Conservation (phyloP, 2,113 vertebrate species). For the Microtus oregoni region DNA sequence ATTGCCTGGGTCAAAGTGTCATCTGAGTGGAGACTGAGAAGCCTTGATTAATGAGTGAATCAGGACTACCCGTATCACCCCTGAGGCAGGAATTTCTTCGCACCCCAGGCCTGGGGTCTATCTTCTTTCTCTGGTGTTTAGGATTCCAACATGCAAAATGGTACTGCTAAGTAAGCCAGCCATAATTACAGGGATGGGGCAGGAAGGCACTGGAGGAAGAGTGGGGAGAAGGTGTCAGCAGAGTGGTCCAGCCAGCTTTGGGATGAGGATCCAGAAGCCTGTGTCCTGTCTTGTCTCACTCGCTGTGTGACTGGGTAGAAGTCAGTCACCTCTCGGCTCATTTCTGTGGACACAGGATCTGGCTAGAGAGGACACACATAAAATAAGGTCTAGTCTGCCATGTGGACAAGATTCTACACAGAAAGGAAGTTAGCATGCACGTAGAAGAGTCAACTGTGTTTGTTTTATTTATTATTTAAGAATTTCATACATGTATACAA, state of each 20-base stretch:
- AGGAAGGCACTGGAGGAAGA: accelerated
- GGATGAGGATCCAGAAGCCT: background rate
- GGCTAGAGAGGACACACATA: background rate
- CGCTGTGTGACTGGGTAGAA: background rate
- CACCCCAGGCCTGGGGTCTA: background rate
- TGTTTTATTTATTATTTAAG: background rate
- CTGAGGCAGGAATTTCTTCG: background rate
- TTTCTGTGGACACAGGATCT: background rate
- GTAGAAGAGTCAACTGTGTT: background rate
- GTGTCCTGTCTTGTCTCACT: accelerated
- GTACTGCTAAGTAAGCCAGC: background rate
- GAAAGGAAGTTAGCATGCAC: background rate
- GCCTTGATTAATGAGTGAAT: background rate
- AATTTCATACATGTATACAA: background rate
- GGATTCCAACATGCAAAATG: background rate
- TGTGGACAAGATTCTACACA: background rate
- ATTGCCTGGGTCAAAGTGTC: background rate
- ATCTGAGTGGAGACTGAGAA: background rate
- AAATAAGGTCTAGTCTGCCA: background rate
- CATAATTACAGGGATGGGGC: accelerated
- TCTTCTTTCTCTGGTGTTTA: background rate
- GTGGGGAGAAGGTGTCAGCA: no score
- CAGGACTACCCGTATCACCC: accelerated
- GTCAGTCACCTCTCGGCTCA: background rate
- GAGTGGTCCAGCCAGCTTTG: accelerated